Evolutionary conservation across 2,888 invertebrate genomes (phyloP), one percentile per base, ranked within the genome.

Genomic region (Thyatira batis): DNA sequence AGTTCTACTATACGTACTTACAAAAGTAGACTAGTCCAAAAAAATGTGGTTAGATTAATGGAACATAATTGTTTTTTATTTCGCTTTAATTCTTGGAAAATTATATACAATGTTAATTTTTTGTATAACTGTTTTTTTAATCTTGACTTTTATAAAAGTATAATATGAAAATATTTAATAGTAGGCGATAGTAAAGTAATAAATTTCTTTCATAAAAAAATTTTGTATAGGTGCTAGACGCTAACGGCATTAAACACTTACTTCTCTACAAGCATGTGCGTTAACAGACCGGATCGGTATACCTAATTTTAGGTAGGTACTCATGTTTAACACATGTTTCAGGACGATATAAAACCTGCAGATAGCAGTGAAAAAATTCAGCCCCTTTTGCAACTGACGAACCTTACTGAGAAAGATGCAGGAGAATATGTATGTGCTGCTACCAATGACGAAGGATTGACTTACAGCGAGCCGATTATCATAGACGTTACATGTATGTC

Each of bases 381-480:
- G 44, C 79, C 82, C 4, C 67, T 72, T 4, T 57, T 90, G 51
- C 76, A 74, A 50, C 58, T 91, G 21, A 60, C 58, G 13, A 74
- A 78, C 5, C 67, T 89, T 46, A 68, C 73, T 0, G 86, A 85
- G 58, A 61, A 60, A 0, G 81, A 86, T 39, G 79, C 81, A 0
- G 92, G 92, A 2, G 89, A 87, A 59, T 92, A 91, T 63, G 81
- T 79, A 3, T 92, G 92, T 60, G 92, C n/a, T n/a, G n/a, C 84
- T 2, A 77, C 79, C 56, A 91, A 90, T 63, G 80, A 82, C 20
- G 82, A 82, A 55, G 89, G 88, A 0, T 71, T 79, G 20, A 69
- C 80, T 0, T 85, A 84, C 65, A 87, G 88, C 66, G 82, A 87
- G 1, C 82, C 85, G 0, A 55, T 91, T 6, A 44, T 71, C 49